A percentile compares a stretch with the other conserved stretches of the same genome.
Evolutionary conservation across 2,113 vertebrate genomes (phyloP).

Genomic region (Pituophis catenifer): DNA sequence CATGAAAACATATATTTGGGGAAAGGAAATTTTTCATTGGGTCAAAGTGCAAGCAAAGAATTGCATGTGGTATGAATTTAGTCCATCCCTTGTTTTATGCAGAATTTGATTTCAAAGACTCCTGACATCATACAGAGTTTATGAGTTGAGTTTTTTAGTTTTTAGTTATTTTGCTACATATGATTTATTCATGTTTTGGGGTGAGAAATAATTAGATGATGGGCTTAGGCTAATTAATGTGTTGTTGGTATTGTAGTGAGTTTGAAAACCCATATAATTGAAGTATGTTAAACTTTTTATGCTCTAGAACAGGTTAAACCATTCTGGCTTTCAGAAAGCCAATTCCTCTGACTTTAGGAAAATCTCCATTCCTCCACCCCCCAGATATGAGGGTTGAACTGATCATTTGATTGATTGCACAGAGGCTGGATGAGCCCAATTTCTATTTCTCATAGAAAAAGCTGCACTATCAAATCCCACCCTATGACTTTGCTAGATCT

Average conservation of each 20-base stretch:
- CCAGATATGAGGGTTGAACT: not conserved
- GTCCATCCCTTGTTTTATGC: too few relatives aligned
- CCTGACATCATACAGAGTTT: not conserved
- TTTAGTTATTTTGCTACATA: not conserved
- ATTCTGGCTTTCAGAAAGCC: not conserved
- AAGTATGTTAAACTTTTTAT: not conserved
- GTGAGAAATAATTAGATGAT: not conserved
- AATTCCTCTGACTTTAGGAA: constrained; percentile 17
- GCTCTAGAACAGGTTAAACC: not conserved
- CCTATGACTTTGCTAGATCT: not conserved
- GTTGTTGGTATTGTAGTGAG: not conserved
- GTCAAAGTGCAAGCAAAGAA: not conserved
- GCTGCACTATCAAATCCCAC: constrained; percentile 11
- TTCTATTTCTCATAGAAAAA: constrained; percentile 12
- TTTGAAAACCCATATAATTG: not conserved
- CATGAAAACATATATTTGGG: not conserved
- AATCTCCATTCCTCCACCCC: not conserved
- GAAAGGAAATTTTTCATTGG: not conserved
- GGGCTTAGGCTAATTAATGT: not conserved
- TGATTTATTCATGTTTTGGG: not conserved
- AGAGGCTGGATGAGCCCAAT: not conserved
- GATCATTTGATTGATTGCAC: constrained; percentile 41
- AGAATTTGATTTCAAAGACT: not conserved
- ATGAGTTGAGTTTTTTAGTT: not conserved
- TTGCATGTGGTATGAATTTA: not conserved